Conservation (phyloP, 2,797 vertebrate species). For the Pangasius macronema region DNA sequence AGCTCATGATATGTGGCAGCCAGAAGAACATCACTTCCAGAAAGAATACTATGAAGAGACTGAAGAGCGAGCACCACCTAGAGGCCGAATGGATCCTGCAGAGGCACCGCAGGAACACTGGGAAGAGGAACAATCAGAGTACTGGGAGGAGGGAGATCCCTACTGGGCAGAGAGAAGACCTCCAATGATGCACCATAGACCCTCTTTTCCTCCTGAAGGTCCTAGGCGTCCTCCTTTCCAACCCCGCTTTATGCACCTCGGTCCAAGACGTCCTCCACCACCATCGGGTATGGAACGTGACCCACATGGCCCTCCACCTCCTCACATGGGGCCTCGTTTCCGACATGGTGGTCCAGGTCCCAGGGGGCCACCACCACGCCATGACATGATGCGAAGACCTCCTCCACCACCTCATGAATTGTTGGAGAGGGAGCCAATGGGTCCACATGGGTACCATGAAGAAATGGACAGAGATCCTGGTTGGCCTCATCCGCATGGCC, state of each 20-base stretch:
- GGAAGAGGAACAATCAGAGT: slow-evolving; percentile 82
- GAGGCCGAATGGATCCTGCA: slow-evolving; percentile 69
- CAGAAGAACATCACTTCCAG: slow-evolving; percentile 76
- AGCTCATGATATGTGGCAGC: slow-evolving; percentile 74
- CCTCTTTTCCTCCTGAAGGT: slow-evolving; percentile 72
- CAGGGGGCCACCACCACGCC: slow-evolving; percentile 63
- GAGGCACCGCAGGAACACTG: slow-evolving; percentile 71
- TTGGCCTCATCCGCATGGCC: slow-evolving; percentile 70
- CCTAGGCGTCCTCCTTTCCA: slow-evolving; percentile 72
- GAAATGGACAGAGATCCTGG: slow-evolving; percentile 64
- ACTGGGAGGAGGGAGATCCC: slow-evolving; percentile 78
- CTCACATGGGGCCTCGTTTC: slow-evolving; percentile 61
- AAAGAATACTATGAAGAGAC: slow-evolving; percentile 78
- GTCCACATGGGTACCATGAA: slow-evolving; percentile 65
- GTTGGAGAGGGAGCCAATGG: slow-evolving; percentile 59
- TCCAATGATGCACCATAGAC: slow-evolving; percentile 70
- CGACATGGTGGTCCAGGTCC: slow-evolving; percentile 66
- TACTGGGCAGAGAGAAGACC: slow-evolving; percentile 84
- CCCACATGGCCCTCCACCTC: slow-evolving; percentile 55
- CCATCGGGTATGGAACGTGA: slow-evolving; percentile 70
- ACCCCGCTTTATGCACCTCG: slow-evolving; percentile 76
- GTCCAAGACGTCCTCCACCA: slow-evolving; percentile 75
- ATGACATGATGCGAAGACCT: slow-evolving; percentile 74
- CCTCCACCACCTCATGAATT: slow-evolving; percentile 75
- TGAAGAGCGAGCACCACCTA: slow-evolving; percentile 67